Conservation (phyloP, 2,113 vertebrate species). For the Chaetodon auriga region DNA sequence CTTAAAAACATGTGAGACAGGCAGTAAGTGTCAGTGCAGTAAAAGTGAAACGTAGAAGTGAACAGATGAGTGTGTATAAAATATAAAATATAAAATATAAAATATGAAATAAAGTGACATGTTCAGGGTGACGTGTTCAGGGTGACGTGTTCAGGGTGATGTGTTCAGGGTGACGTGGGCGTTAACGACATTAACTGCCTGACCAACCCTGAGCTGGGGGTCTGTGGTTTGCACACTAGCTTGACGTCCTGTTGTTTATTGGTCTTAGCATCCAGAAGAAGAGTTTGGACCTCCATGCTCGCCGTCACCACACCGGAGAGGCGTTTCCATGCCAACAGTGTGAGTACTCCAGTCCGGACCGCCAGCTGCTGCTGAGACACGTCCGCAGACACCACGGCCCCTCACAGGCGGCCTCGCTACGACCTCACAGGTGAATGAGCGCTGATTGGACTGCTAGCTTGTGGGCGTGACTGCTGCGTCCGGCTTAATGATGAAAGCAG, state of each 20-base stretch:
- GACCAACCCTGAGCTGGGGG: too few relatives aligned
- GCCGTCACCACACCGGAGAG: constrained; percentile 78
- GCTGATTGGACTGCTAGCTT: constrained; percentile 5
- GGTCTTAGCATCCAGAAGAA: constrained; percentile 84
- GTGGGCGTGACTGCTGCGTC: not conserved
- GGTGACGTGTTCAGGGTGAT: too few relatives aligned
- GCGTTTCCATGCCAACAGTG: constrained; percentile 81
- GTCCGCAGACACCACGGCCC: constrained; percentile 74
- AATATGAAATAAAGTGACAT: too few relatives aligned
- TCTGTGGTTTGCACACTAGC: too few relatives aligned
- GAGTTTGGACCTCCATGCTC: constrained; percentile 83
- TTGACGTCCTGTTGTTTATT: too few relatives aligned
- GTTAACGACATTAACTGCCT: not conserved
- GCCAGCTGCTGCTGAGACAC: constrained; percentile 78
- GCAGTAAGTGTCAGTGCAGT: too few relatives aligned
- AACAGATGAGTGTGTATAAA: too few relatives aligned
- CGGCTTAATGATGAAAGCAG: not conserved
- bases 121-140: too few relatives aligned
- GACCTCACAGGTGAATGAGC: not conserved
- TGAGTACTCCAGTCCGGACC: constrained; percentile 78
- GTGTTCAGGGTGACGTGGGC: too few relatives aligned
- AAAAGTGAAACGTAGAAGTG: too few relatives aligned
- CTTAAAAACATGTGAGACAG: too few relatives aligned
- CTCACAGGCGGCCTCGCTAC: constrained; percentile 9
- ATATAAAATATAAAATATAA: too few relatives aligned